These are phyloP conservation scores for Apteryx mantelli DNA, from an alignment of 2,113 vertebrate species.

Conservation along the genomic window DNA sequence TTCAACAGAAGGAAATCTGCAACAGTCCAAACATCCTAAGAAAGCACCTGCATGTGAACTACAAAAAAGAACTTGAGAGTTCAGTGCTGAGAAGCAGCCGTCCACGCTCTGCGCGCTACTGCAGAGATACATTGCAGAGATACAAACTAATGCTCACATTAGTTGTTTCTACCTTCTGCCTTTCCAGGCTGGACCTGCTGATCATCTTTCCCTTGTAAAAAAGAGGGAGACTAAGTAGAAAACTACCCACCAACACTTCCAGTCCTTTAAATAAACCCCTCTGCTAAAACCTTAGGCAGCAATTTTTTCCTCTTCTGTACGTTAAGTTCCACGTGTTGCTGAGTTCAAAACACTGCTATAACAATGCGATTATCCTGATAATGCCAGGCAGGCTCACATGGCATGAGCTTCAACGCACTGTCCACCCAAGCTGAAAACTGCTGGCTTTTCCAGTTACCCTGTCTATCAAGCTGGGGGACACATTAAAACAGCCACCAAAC, in stretches of 20 bases:
- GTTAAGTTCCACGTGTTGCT: neutral
- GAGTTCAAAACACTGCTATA: neutral
- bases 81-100: neutral
- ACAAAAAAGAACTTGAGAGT: neutral
- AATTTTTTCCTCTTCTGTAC: neutral
- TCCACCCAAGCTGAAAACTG: neutral
- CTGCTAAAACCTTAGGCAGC: neutral
- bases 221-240: neutral
- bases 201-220: neutral
- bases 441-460: neutral
- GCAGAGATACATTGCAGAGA: neutral
- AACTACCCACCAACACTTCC: neutral
- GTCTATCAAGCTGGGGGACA: neutral
- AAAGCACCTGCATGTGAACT: neutral
- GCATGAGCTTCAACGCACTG: neutral
- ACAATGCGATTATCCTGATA: neutral
- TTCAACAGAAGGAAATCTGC: neutral
- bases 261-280: neutral
- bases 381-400: neutral
- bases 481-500: neutral
- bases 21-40: neutral
- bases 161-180: neutral
- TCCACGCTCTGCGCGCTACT: neutral
- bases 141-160: neutral
- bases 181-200: neutral